Evolutionary conservation across 2,888 invertebrate genomes (phyloP), one percentile per base, ranked within the genome.

Genomic region (Caprella mutica): DNA sequence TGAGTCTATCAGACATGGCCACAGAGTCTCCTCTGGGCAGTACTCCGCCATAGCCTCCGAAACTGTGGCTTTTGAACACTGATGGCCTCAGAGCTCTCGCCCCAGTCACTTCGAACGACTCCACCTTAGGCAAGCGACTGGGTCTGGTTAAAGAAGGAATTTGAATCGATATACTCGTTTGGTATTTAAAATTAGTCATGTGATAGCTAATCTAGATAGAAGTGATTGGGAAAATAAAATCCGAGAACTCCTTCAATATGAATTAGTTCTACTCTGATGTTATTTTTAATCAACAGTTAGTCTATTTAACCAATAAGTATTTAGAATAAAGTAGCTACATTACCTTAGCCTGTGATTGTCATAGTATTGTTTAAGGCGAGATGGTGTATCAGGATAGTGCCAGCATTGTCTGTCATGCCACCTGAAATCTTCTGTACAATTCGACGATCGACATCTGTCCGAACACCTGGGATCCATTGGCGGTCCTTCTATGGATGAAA

Each of bases 41-140:
- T 17, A 73, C 66, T 75, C 74, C 53, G 71, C 68, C 82, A 70
- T 87, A 87, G 2, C 87, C 90, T 12, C 87, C 88, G 70, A 91
- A 92, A 73, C 88, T 90, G 75, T 86, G 88, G 52, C 89, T 86
- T 72, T 87, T 87, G 46, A 84, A 83, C 43, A 85, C 82, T 17
- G 80, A 80, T 9, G 76, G 74, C 29, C 76, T 70, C 29, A 74
- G 67, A 5, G 72, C 71, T 46, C 72, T 68, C 1, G 73, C 72
- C 55, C 76, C 75, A 26, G 73, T 70, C 21, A 72, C 73, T 60
- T 78, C 77, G 62, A 77, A 75, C 5, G 77, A 77, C 66, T 77
- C 77, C 17, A 75, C 77, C 68, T 78, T 77, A 6, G 73, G 67
- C 3, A 77, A 68, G 59, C 73, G 71, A 40, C 71, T 69, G 64